Conservation (phyloP, 1,140 invertebrate genomes). For the Vanessa atalanta region DNA sequence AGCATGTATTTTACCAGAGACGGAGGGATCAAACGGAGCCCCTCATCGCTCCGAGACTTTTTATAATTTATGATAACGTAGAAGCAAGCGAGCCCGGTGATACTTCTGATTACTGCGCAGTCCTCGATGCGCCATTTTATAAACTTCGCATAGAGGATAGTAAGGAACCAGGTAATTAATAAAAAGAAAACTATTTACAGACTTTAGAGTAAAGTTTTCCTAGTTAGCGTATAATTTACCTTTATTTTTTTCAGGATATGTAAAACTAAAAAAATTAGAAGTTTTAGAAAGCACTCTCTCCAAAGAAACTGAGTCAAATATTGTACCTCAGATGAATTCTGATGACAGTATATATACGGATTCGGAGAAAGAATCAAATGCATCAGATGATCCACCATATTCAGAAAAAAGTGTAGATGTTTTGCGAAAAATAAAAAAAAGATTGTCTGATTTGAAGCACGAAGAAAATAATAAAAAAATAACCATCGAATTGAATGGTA, state of each 20-base stretch:
- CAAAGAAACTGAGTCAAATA: constrained; percentile 54
- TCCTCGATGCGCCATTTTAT: constrained; percentile 83
- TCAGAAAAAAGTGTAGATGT: constrained; percentile 50
- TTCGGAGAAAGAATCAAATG: constrained; percentile 71
- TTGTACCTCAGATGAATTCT: constrained; percentile 43
- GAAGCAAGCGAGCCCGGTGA: constrained; percentile 85
- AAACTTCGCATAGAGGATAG: constrained; percentile 85
- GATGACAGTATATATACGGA: constrained; percentile 71
- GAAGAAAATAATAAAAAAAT: constrained; percentile 33
- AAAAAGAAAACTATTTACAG: neutral
- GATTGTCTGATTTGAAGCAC: constrained; percentile 36
- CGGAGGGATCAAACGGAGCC: constrained; percentile 75
- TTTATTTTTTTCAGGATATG: constrained; percentile 76
- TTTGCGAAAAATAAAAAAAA: constrained; percentile 53
- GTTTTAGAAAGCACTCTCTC: constrained; percentile 68
- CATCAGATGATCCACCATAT: constrained; percentile 61
- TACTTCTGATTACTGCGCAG: constrained; percentile 82
- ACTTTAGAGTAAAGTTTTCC: too few species aligned
- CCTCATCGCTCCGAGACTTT: constrained; percentile 84
- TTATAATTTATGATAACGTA: constrained; percentile 88
- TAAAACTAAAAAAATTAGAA: constrained; percentile 80
- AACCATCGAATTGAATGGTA: constrained; percentile 8
- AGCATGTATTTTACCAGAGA: constrained; percentile 76
- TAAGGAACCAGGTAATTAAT: constrained; percentile 79
- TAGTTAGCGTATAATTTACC: too few species aligned